Evolutionary conservation across 2,113 vertebrate genomes (phyloP).

Genomic region (Halcyon senegalensis): DNA sequence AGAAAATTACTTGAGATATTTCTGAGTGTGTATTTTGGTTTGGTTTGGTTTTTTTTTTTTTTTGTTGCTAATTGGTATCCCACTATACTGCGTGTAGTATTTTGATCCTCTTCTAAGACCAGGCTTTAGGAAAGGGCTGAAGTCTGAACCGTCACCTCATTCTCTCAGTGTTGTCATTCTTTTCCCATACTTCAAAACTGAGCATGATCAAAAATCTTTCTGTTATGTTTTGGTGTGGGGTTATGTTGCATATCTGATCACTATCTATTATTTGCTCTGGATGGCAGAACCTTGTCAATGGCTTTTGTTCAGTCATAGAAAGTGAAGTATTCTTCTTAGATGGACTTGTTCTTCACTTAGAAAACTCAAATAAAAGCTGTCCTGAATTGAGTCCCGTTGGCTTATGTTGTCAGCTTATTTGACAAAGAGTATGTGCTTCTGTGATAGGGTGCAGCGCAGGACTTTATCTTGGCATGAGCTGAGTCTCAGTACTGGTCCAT

Average conservation of each 20-base stretch:
- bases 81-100: background rate
- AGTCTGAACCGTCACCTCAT: background rate
- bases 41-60: background rate
- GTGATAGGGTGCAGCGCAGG: background rate
- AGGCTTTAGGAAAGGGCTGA: background rate
- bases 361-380: background rate
- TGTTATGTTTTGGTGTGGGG: background rate
- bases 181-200: background rate
- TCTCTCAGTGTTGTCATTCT: background rate
- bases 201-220: background rate
- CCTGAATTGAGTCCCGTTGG: background rate
- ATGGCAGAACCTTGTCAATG: background rate
- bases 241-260: background rate
- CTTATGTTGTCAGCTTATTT: background rate
- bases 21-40: background rate
- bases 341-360: background rate
- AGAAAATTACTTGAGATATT: background rate
- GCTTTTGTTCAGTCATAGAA: background rate
- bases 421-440: background rate
- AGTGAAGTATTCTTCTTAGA: background rate
- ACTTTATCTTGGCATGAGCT: background rate
- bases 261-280: background rate
- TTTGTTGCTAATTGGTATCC: background rate
- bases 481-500: background rate
- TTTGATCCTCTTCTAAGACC: background rate